phyloP scores from a whole-genome alignment of 2,113 vertebrate species.

The Pleuronectes platessa region DNA sequence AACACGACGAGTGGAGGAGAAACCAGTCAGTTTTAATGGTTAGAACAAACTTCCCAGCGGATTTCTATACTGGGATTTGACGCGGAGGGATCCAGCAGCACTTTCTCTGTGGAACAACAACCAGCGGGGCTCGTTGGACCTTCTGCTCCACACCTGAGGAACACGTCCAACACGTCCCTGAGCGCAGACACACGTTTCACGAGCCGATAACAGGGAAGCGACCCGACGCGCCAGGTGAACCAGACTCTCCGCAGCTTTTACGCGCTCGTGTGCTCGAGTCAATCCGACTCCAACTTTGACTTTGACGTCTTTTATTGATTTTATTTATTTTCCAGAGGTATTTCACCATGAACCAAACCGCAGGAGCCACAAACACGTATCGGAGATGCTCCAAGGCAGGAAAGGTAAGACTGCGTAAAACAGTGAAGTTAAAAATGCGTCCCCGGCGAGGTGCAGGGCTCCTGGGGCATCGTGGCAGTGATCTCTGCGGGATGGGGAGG shows the following conservation, averaged over 20 bases:
- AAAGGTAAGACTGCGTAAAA: slow-evolving; percentile 76
- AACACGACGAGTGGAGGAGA: too few relatives aligned
- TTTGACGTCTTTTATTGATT: neutral
- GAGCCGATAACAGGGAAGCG: too few relatives aligned
- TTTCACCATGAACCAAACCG: slow-evolving; percentile 83
- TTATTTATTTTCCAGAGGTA: slow-evolving; percentile 44
- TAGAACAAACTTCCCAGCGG: slow-evolving; percentile 36
- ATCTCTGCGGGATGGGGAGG: too few relatives aligned
- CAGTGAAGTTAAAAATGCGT: too few relatives aligned
- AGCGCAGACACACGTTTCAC: neutral
- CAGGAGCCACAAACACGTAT: slow-evolving; percentile 80
- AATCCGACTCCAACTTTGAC: slow-evolving; percentile 10
- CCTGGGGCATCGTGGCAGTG: too few relatives aligned
- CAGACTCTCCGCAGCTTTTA: neutral
- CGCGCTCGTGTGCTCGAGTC: accelerated
- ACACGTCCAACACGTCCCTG: slow-evolving; percentile 4
- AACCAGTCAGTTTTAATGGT: too few relatives aligned
- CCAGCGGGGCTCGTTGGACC: neutral
- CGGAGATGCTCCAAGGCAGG: slow-evolving; percentile 81
- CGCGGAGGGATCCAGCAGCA: slow-evolving; percentile 6
- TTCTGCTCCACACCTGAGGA: slow-evolving; percentile 36
- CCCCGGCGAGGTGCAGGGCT: too few relatives aligned
- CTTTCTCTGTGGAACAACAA: slow-evolving; percentile 4
- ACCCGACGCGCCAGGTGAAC: slow-evolving; percentile 37
- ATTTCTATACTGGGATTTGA: slow-evolving; percentile 12